Base-by-base conservation (phyloP, 2,113 vertebrate genomes). In the Spermophilus dauricus region DNA sequence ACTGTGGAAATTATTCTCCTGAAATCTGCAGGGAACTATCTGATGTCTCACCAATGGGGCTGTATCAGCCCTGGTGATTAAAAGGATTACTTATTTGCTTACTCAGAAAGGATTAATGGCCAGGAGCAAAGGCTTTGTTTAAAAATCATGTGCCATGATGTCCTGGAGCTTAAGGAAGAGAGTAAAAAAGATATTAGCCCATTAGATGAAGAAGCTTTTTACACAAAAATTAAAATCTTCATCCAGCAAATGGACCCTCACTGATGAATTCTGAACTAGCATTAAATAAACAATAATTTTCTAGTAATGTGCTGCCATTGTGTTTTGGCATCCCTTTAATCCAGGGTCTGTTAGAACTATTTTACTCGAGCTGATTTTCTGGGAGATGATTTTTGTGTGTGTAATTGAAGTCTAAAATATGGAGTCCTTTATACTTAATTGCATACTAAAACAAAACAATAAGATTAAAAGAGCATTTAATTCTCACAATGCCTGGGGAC, bases 31-130 rank as follows among this genome's bases (percentile, higher is more conserved):
- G 96, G 97, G 97, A 98, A 91, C 78, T 61, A 98, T 97, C 86
- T 97, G 97, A 93, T 98, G 96, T 95, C 98, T 98, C 98, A 97
- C 97, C 98, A 95, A 77, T 91, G 96, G 87, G 96, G 63, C 96
- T 78, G 53, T 97, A 98, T 98, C 94, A 97, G 96, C 98, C 97
- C 86, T 67, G 39, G 94, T 39, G 98, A 98, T 98, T 98, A 98
- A 98, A 98, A 97, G 97, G 67, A 97, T 98, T 98, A 97, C 95
- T 98, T 98, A 98, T 98, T 98, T 98, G 98, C 98, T 98, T 98
- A 97, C 97, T 98, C 97, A 84, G 83, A 84, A 98, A 97, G 97
- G 97, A 98, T 98, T 98, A 98, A 98, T 97, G 97, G 77, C 92
- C 98, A 95, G 96, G 93, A 98, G 96, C 24, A 81, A 96, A 95